Conservation (phyloP, 2,797 vertebrate genomes). For the Myiothlypis coronata region DNA sequence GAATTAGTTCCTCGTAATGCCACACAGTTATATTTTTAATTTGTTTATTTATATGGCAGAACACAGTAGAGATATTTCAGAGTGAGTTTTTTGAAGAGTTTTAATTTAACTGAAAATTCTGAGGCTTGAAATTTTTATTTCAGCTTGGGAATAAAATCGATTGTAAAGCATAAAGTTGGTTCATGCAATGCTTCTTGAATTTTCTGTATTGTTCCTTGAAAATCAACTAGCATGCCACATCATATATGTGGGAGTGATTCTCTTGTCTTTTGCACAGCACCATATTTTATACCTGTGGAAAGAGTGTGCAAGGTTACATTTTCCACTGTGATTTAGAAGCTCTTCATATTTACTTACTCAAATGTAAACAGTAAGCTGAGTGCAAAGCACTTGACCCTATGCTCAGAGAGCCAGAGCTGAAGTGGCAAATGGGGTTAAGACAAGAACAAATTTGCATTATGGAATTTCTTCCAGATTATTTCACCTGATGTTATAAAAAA, state of each 20-base stretch:
- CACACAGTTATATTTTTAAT: background rate
- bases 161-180: background rate
- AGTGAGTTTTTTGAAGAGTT: background rate
- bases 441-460: slow-evolving; percentile 11
- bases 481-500: background rate
- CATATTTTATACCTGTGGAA: background rate
- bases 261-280: background rate
- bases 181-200: background rate
- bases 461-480: slow-evolving; percentile 8
- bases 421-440: slow-evolving; percentile 21
- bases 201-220: background rate
- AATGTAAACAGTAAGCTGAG: slow-evolving; percentile 32
- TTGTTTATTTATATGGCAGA: background rate
- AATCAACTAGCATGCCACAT: background rate
- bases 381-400: background rate
- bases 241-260: background rate
- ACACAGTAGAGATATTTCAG: background rate
- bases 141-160: background rate
- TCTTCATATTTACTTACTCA: slow-evolving; percentile 21
- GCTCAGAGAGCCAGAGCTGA: background rate
- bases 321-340: slow-evolving; percentile 3
- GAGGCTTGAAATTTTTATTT: background rate
- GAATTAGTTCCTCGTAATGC: background rate
- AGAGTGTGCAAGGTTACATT: background rate
- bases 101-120: background rate